A percentile compares a stretch with the other conserved stretches of the same genome.
phyloP scores from a whole-genome alignment of 2,113 vertebrate genomes.

The Myocastor coypus region DNA sequence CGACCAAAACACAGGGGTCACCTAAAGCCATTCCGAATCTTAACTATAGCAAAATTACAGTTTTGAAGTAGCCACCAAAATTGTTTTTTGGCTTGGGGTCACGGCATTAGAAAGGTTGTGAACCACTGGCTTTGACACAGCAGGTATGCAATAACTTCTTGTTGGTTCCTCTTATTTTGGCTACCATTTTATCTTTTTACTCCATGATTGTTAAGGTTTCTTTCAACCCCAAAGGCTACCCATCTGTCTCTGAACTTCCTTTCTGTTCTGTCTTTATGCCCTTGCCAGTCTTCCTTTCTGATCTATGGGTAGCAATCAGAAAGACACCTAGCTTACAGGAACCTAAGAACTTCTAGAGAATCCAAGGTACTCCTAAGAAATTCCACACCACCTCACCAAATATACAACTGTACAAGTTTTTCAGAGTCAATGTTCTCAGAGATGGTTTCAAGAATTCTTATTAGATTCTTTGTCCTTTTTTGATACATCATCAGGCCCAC shows the following conservation, averaged over 20 bases:
- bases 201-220: background rate
- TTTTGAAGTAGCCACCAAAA: too few relatives aligned
- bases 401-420: background rate
- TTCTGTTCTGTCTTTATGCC: background rate
- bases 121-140: background rate
- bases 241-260: slow-evolving; percentile 8
- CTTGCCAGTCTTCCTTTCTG: background rate
- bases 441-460: slow-evolving; percentile 27
- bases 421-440: slow-evolving; percentile 4
- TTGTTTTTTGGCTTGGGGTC: too few relatives aligned
- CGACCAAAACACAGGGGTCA: too few relatives aligned
- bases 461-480: background rate
- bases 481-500: background rate
- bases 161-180: background rate
- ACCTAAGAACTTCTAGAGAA: background rate
- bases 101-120: too few relatives aligned
- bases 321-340: background rate
- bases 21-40: too few relatives aligned
- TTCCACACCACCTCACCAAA: slow-evolving; percentile 26
- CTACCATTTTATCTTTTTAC: slow-evolving; percentile 1
- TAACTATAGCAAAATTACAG: too few relatives aligned
- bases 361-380: background rate
- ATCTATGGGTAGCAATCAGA: background rate
- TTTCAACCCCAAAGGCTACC: background rate
- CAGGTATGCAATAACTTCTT: background rate